phyloP scores from a whole-genome alignment of 2,888 invertebrate species.

The Leptinotarsa peninsularis region DNA sequence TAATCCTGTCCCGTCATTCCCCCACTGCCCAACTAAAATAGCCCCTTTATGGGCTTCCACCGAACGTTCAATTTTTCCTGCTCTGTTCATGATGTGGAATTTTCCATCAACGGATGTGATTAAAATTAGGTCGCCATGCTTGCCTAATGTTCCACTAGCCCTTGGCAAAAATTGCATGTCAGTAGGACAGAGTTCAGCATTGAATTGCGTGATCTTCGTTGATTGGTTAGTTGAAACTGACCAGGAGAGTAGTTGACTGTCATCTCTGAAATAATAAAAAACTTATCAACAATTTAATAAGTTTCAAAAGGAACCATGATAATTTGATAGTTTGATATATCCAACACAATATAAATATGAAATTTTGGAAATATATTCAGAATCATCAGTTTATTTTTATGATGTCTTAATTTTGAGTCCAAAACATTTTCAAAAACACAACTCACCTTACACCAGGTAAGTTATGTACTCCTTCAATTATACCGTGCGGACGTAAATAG shows the following conservation, averaged over 20 bases:
- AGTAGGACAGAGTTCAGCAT: conserved; percentile 87
- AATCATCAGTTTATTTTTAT: no score
- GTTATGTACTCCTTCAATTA: no score
- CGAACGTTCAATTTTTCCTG: conserved; percentile 91
- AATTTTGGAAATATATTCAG: no score
- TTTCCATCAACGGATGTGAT: conserved; percentile 91
- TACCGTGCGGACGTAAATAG: no score
- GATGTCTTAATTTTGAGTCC: no score
- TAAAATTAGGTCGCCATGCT: conserved; percentile 84
- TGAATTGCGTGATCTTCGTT: conserved; percentile 80
- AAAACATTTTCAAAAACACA: no score
- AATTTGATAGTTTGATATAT: no score
- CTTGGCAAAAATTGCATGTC: conserved; percentile 91
- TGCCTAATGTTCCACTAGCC: conserved; percentile 66
- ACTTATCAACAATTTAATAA: not conserved
- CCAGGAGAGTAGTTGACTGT: conserved; percentile 91
- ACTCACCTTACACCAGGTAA: no score
- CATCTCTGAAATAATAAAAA: conserved; percentile 76
- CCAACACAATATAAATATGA: no score
- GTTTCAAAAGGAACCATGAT: no score
- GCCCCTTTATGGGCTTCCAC: conserved; percentile 95
- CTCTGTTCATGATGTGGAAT: conserved; percentile 84
- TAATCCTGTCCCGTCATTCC: conserved; percentile 94
- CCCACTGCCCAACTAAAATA: conserved; percentile 91
- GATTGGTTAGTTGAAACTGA: conserved; percentile 84